Evolutionary conservation across 2,888 invertebrate genomes (phyloP).

Genomic region (Thymelicus sylvestris): DNA sequence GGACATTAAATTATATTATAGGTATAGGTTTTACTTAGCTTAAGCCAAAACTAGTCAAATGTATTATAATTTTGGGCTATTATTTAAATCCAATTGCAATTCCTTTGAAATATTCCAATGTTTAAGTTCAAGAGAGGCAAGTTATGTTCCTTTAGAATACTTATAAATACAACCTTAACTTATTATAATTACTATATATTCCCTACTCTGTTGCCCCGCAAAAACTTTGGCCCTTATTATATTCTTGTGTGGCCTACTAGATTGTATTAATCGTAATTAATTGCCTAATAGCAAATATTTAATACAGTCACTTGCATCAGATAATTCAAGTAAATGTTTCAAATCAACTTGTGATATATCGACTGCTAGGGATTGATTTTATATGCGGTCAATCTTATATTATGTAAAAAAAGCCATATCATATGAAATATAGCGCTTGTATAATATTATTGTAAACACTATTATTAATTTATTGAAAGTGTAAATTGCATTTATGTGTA

Average conservation of each 20-base stretch:
- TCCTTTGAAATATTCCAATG: constrained; percentile 37
- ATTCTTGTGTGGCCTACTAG: constrained; percentile 16
- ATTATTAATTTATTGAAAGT: constrained; percentile 80
- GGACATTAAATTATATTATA: constrained; percentile 58
- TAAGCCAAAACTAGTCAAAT: constrained; percentile 82
- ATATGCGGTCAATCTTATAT: constrained; percentile 72
- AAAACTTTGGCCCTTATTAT: background rate
- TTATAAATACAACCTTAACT: background rate
- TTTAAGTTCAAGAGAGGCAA: constrained; percentile 33
- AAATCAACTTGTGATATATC: constrained; percentile 59
- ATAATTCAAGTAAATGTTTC: constrained; percentile 39
- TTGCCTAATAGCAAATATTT: constrained; percentile 8
- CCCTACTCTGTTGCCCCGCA: background rate
- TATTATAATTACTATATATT: background rate
- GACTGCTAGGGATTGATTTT: constrained; percentile 68
- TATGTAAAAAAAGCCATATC: constrained; percentile 79
- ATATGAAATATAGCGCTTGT: constrained; percentile 81
- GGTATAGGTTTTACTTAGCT: constrained; percentile 60
- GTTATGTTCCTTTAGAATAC: constrained; percentile 29
- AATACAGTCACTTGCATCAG: constrained; percentile 4
- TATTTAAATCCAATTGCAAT: constrained; percentile 61
- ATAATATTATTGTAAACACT: constrained; percentile 81
- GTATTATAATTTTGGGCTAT: constrained; percentile 68
- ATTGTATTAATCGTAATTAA: background rate
- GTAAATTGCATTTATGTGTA: constrained; percentile 83